Percentiles rank a stretch among this genome's conserved stretches.
These are phyloP conservation scores for Aricia artaxerxes DNA, from an alignment of 2,888 invertebrate genomes.

Conservation along the genomic window DNA sequence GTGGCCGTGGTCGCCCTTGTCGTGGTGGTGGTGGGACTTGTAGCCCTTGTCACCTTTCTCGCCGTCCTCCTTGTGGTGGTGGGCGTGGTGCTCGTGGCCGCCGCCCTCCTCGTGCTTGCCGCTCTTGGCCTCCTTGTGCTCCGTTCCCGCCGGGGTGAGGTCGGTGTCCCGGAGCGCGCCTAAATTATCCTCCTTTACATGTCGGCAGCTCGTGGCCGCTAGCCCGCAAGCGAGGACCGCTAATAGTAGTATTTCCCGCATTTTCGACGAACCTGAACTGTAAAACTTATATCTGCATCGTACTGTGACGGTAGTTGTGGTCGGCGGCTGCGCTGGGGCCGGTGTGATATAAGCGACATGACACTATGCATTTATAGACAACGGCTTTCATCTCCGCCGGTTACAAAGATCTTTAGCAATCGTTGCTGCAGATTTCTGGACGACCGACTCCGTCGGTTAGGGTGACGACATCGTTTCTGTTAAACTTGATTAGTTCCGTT, in stretches of 20 bases:
- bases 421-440: slow-evolving; percentile 74
- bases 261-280: slow-evolving; percentile 49
- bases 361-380: slow-evolving; percentile 75
- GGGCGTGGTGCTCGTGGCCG: slow-evolving; percentile 84
- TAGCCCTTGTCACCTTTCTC: slow-evolving; percentile 90
- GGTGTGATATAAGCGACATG: slow-evolving; percentile 66
- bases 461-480: slow-evolving; percentile 71
- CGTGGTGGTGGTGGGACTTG: slow-evolving; percentile 87
- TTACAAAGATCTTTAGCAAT: slow-evolving; percentile 76
- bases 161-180: slow-evolving; percentile 50
- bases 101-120: slow-evolving; percentile 83
- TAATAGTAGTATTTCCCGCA: slow-evolving; percentile 62
- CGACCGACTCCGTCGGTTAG: slow-evolving; percentile 62
- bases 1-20: slow-evolving; percentile 88
- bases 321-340: slow-evolving; percentile 54
- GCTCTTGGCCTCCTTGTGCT: slow-evolving; percentile 70
- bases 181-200: slow-evolving; percentile 53
- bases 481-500: slow-evolving; percentile 70
- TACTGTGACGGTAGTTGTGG: slow-evolving; percentile 51
- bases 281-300: slow-evolving; percentile 14
- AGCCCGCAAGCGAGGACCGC: slow-evolving; percentile 58
- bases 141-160: slow-evolving; percentile 73
- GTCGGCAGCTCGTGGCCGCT: slow-evolving; percentile 56
- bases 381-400: slow-evolving; percentile 70
- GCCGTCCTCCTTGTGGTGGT: slow-evolving; percentile 85